A percentile compares a stretch with the other conserved stretches of the same genome.
phyloP scores from a whole-genome alignment of 2,888 invertebrate species.

The Clusia tigrina region DNA sequence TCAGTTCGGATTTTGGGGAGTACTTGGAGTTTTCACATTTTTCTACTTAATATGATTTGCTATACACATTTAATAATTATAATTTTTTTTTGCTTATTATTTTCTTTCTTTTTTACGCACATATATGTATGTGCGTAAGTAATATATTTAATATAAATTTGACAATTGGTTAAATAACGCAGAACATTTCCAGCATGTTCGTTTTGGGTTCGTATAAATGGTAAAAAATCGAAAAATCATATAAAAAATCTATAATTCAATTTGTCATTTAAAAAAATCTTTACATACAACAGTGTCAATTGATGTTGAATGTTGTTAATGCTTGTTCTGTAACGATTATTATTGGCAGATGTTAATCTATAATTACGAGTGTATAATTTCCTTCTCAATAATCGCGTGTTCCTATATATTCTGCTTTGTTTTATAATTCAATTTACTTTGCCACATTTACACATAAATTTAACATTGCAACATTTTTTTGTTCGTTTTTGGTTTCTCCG shows the following conservation, averaged over 20 bases:
- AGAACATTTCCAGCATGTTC: conserved; percentile 47
- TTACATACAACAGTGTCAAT: conserved; percentile 23
- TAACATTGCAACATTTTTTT: conserved; percentile 32
- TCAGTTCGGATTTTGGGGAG: no score
- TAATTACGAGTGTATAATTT: no score
- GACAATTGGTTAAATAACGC: conserved; percentile 40
- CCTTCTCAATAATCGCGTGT: not conserved
- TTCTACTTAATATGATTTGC: no score
- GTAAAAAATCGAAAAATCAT: conserved; percentile 28
- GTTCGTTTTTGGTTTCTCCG: conserved; percentile 9
- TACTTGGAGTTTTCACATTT: no score
- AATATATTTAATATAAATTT: conserved; percentile 33
- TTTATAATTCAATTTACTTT: conserved; percentile 22
- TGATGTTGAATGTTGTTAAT: conserved; percentile 24
- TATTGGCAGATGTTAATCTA: conserved; percentile 13
- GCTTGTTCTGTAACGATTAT: conserved; percentile 12
- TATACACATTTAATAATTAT: no score
- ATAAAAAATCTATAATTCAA: conserved; percentile 31
- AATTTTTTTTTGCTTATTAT: conserved; percentile 19
- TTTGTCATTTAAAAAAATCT: conserved; percentile 30
- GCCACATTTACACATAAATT: conserved; percentile 32
- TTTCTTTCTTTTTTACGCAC: conserved; percentile 40
- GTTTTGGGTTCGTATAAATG: conserved; percentile 16
- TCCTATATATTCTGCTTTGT: conserved; percentile 3
- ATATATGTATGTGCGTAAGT: conserved; percentile 24